Conservation (phyloP, 2,113 vertebrate genomes). For the Lagopus leucura region DNA sequence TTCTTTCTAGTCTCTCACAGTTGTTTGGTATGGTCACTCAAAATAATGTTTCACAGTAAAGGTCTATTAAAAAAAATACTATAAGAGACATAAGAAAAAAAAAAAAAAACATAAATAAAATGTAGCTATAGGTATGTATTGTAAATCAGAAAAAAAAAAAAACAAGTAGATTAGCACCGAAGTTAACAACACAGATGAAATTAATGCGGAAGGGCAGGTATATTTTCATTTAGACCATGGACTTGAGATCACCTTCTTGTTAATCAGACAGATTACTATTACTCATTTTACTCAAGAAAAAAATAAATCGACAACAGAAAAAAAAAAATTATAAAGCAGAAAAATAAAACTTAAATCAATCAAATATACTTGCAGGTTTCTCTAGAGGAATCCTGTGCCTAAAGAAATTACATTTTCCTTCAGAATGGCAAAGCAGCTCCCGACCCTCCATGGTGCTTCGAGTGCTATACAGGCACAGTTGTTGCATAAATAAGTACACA, state of each 20-base stretch:
- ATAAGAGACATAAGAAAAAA: background rate
- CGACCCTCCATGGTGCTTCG: background rate
- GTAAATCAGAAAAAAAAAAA: background rate
- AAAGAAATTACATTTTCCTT: slow-evolving; percentile 14
- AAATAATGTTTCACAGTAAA: background rate
- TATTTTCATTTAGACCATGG: background rate
- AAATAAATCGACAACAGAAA: background rate
- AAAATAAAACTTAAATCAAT: background rate
- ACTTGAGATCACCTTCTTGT: background rate
- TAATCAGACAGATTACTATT: background rate
- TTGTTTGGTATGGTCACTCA: background rate
- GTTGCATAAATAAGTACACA: background rate
- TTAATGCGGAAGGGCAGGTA: background rate
- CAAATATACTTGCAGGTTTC: background rate
- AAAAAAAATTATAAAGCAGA: background rate
- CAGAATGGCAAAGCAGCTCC: background rate
- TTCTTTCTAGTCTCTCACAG: background rate
- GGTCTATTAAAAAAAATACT: background rate
- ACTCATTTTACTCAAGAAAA: background rate
- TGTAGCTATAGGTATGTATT: background rate
- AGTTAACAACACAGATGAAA: background rate
- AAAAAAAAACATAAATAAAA: background rate
- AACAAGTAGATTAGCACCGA: background rate
- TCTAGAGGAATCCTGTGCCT: background rate
- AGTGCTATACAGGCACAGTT: background rate